These are phyloP conservation scores for Polylopha cassiicola DNA, from an alignment of 2,888 invertebrate species.

Conservation along the genomic window DNA sequence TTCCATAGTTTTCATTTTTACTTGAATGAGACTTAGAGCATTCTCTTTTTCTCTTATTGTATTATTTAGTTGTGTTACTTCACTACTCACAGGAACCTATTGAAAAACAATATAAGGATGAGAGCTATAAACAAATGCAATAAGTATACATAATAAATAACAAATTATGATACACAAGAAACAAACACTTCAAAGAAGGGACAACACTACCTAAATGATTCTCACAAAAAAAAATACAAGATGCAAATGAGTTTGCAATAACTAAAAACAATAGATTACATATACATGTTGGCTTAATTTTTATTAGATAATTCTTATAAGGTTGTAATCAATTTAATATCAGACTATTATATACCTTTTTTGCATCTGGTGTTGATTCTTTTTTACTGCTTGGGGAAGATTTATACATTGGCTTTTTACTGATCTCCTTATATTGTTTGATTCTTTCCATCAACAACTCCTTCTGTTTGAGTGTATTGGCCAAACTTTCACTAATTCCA, in stretches of 20 bases:
- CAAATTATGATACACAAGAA: too few species aligned
- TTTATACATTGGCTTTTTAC: conserved; percentile 60
- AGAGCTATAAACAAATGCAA: conserved; percentile 1
- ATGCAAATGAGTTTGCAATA: too few species aligned
- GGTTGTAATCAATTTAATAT: too few species aligned
- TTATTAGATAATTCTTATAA: too few species aligned
- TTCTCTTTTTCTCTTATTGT: conserved; percentile 79
- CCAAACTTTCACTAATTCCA: conserved; percentile 71
- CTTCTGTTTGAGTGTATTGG: conserved; percentile 69
- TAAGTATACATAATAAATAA: conserved; percentile 25
- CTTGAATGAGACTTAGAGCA: conserved; percentile 58
- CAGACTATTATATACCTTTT: conserved; percentile 31
- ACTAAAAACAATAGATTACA: too few species aligned
- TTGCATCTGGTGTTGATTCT: conserved; percentile 39
- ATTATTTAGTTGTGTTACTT: conserved; percentile 75
- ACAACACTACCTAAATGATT: too few species aligned
- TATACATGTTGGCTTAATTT: too few species aligned
- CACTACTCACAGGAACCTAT: conserved; percentile 57
- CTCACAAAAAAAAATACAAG: too few species aligned
- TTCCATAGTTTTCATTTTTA: conserved; percentile 80
- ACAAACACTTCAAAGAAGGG: too few species aligned
- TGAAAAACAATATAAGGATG: conserved; percentile 20
- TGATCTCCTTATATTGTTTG: conserved; percentile 71
- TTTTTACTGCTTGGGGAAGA: conserved; percentile 38
- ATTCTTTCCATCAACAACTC: conserved; percentile 69